phyloP scores from a whole-genome alignment of 2,797 vertebrate genomes.

The Lacerta viridis region DNA sequence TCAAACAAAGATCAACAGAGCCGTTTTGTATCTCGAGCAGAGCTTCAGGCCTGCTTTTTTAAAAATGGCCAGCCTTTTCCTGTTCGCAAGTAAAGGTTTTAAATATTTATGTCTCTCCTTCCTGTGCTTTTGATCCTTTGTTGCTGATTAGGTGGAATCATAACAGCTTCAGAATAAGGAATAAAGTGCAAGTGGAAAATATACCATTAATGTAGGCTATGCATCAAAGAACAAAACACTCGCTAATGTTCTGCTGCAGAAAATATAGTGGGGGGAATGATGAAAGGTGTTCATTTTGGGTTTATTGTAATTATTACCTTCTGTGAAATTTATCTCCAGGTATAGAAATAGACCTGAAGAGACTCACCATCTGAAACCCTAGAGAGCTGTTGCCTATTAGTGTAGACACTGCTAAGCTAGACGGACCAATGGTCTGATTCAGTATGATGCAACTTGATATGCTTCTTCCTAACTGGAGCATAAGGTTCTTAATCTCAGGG shows the following conservation, averaged over 20 bases:
- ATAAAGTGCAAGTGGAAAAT: constrained; percentile 23
- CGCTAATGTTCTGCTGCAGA: constrained; percentile 17
- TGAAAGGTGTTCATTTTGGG: background rate
- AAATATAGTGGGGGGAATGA: constrained; percentile 7
- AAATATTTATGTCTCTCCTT: constrained; percentile 53
- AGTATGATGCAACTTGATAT: too few species aligned
- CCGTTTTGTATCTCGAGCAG: background rate
- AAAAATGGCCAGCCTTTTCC: constrained; percentile 4
- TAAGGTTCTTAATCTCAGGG: too few species aligned
- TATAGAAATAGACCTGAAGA: too few species aligned
- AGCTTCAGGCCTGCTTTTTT: constrained; percentile 21
- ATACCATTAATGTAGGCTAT: background rate
- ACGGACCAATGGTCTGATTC: too few species aligned
- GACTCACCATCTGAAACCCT: too few species aligned
- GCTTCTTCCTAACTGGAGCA: too few species aligned
- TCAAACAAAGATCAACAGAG: background rate
- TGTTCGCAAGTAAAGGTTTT: constrained; percentile 29
- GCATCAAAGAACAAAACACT: background rate
- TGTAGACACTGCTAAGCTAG: too few species aligned
- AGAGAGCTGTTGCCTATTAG: too few species aligned
- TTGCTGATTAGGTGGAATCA: constrained; percentile 43
- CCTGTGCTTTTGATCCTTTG: constrained; percentile 39
- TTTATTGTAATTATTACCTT: background rate
- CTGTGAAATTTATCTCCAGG: too few species aligned
- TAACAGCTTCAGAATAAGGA: constrained; percentile 39